Percentiles rank a stretch among this genome's conserved stretches.
Evolutionary conservation across 1,140 invertebrate species (phyloP).

Genomic region (Brachystomella parvula): DNA sequence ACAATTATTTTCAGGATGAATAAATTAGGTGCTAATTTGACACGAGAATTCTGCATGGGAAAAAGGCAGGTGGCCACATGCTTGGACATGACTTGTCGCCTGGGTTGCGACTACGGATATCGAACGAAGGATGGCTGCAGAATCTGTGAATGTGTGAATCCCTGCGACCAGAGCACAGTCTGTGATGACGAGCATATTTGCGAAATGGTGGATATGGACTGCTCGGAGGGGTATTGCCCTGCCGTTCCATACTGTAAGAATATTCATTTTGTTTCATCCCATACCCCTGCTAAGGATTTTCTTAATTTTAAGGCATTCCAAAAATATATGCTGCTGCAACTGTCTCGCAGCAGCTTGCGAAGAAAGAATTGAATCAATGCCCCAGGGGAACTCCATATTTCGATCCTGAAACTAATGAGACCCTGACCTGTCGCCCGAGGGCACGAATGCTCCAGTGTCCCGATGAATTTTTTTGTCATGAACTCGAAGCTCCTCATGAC

Average conservation of each 20-base stretch:
- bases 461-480: slow-evolving; percentile 35
- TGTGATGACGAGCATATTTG: slow-evolving; percentile 59
- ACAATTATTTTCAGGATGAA: no score
- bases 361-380: no score
- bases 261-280: slow-evolving; percentile 1
- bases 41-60: slow-evolving; percentile 47
- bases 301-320: slow-evolving; percentile 22
- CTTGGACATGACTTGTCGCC: slow-evolving; percentile 62
- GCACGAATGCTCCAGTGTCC: slow-evolving; percentile 36
- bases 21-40: no score
- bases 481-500: slow-evolving; percentile 24
- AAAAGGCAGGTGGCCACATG: slow-evolving; percentile 55
- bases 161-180: slow-evolving; percentile 54
- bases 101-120: slow-evolving; percentile 74
- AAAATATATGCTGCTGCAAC: slow-evolving; percentile 10
- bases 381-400: no score
- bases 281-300: not conserved
- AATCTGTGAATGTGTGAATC: slow-evolving; percentile 63
- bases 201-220: slow-evolving; percentile 70
- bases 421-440: slow-evolving; percentile 36
- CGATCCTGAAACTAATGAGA: slow-evolving; percentile 29
- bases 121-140: slow-evolving; percentile 37
- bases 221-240: slow-evolving; percentile 67
- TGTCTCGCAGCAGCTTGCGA: no score
- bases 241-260: slow-evolving; percentile 67